These are phyloP conservation scores for Tenthredo livida DNA, from an alignment of 2,888 invertebrate species.

Conservation along the genomic window DNA sequence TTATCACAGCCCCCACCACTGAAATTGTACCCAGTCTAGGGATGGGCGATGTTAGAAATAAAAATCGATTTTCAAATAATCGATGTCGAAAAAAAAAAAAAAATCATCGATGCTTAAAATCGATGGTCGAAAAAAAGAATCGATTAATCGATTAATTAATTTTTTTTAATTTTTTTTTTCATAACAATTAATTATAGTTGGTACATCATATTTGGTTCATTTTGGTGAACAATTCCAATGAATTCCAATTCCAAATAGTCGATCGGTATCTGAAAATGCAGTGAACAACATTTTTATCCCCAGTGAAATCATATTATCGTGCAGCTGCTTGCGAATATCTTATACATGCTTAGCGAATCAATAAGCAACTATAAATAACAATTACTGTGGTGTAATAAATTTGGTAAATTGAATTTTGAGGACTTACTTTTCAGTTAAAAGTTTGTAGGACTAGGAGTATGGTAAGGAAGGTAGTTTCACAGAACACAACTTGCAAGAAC, in stretches of 20 bases:
- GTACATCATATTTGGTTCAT: neutral
- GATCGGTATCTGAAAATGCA: slow-evolving; percentile 1
- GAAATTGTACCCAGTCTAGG: too few species aligned
- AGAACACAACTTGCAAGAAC: neutral
- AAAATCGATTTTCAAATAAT: neutral
- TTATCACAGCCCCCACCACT: too few species aligned
- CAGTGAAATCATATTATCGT: neutral
- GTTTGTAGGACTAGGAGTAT: neutral
- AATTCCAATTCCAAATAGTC: neutral
- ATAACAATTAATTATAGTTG: too few species aligned
- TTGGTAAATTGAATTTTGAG: neutral
- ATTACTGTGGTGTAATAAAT: neutral
- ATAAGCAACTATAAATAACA: neutral
- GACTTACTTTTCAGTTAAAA: neutral
- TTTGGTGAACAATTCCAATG: slow-evolving; percentile 4
- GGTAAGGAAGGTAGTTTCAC: neutral
- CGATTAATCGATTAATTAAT: neutral
- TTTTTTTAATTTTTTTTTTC: neutral
- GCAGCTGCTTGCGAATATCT: neutral
- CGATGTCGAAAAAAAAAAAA: neutral
- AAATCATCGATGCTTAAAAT: neutral
- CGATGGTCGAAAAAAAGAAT: neutral
- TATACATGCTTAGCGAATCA: neutral
- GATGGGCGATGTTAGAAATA: slow-evolving; percentile 4
- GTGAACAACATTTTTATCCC: neutral